These are phyloP conservation scores for Matsumyia berberina DNA, from an alignment of 2,888 invertebrate species.

Conservation along the genomic window DNA sequence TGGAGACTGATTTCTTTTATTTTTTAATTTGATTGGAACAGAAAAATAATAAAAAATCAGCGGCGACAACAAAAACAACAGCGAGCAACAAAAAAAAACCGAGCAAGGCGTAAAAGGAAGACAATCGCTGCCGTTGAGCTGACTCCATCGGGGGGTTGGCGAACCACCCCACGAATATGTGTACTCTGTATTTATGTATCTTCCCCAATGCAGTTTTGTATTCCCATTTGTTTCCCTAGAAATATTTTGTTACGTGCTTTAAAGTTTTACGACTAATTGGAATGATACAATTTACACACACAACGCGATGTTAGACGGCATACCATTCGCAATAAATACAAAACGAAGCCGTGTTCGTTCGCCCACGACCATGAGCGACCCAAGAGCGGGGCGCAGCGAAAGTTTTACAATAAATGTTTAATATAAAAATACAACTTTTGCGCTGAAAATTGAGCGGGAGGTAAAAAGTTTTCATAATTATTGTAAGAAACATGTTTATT, in stretches of 20 bases:
- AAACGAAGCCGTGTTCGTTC: constrained; percentile 36
- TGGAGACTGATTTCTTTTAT: constrained; percentile 76
- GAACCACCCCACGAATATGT: constrained; percentile 50
- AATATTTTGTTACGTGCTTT: constrained; percentile 75
- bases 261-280: constrained; percentile 77
- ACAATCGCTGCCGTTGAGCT: constrained; percentile 63
- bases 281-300: constrained; percentile 74
- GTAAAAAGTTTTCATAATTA: constrained; percentile 52
- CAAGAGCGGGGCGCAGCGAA: constrained; percentile 41
- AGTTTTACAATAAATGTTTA: constrained; percentile 74
- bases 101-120: constrained; percentile 70
- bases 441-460: constrained; percentile 43
- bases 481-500: constrained; percentile 65
- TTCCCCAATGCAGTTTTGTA: constrained; percentile 65
- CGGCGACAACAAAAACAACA: constrained; percentile 72
- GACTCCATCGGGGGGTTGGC: constrained; percentile 15
- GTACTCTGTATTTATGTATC: constrained; percentile 56
- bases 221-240: constrained; percentile 54
- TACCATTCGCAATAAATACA: constrained; percentile 53
- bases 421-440: constrained; percentile 71
- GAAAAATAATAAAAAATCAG: constrained; percentile 68
- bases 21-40: constrained; percentile 80
- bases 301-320: constrained; percentile 66
- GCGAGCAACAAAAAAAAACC: constrained; percentile 36
- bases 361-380: constrained; percentile 33